These are phyloP conservation scores for Pelosia muscerda DNA, from an alignment of 2,888 invertebrate genomes.

Conservation along the genomic window DNA sequence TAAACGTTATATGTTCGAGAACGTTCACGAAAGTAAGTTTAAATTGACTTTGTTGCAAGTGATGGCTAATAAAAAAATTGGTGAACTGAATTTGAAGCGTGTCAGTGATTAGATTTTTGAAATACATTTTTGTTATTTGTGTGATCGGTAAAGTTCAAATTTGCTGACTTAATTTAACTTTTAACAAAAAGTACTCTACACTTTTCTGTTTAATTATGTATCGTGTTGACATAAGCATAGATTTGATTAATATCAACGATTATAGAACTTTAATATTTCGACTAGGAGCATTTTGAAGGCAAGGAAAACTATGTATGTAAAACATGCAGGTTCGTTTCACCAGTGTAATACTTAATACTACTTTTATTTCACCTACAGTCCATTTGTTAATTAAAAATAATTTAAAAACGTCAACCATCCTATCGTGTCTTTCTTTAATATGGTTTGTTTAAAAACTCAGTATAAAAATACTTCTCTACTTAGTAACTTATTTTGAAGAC, in stretches of 20 bases:
- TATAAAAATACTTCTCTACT: no score
- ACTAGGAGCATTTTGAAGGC: not conserved
- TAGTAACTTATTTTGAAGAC: no score
- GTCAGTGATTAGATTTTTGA: slow-evolving; percentile 28
- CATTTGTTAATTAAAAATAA: no score
- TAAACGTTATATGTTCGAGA: slow-evolving; percentile 74
- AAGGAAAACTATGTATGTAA: no score
- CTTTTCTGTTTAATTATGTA: not conserved
- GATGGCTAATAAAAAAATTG: slow-evolving; percentile 50
- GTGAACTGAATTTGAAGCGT: slow-evolving; percentile 37
- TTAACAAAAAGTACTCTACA: not conserved
- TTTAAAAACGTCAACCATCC: no score
- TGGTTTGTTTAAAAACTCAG: no score
- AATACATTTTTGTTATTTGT: slow-evolving; percentile 20
- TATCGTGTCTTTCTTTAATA: no score
- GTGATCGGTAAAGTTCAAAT: not conserved
- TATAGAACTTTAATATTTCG: not conserved
- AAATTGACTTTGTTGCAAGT: slow-evolving; percentile 60
- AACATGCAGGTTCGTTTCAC: no score
- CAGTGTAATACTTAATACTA: no score
- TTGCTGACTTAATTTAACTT: not conserved
- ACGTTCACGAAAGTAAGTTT: slow-evolving; percentile 58
- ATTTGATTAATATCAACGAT: not conserved
- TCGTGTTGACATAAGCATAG: not conserved
- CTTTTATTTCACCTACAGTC: no score